Percentiles rank a stretch among this genome's conserved stretches.
These are phyloP conservation scores for Thermophis baileyi DNA, from an alignment of 2,113 vertebrate species.

Conservation along the genomic window DNA sequence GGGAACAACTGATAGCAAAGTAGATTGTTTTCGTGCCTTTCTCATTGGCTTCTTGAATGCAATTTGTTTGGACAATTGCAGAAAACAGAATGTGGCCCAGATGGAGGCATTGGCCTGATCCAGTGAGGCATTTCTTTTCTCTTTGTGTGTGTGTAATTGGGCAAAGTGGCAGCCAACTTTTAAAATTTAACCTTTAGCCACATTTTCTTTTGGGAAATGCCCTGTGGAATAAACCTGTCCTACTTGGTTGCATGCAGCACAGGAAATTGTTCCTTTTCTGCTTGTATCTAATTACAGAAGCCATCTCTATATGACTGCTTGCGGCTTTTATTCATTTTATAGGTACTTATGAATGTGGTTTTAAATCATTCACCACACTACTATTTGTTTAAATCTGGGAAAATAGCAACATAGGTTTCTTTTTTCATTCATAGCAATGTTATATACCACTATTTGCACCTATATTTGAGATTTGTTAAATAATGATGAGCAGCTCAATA, in stretches of 20 bases:
- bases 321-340: background rate
- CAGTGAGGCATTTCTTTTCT: background rate
- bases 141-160: background rate
- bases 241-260: background rate
- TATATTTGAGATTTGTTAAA: background rate
- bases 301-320: background rate
- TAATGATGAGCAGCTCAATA: background rate
- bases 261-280: background rate
- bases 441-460: background rate
- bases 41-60: background rate
- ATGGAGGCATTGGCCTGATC: background rate
- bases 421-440: background rate
- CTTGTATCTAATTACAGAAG: slow-evolving; percentile 9
- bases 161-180: background rate
- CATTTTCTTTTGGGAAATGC: background rate
- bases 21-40: background rate
- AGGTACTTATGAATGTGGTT: slow-evolving; percentile 5
- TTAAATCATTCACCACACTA: background rate
- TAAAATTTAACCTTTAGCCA: background rate
- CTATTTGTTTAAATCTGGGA: background rate
- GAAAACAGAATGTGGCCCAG: background rate
- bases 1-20: background rate
- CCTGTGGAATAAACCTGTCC: background rate
- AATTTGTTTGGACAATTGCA: background rate
- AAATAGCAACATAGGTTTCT: background rate